Conservation (phyloP, 2,113 vertebrate genomes). For the Epinephelus cyanopodus region DNA sequence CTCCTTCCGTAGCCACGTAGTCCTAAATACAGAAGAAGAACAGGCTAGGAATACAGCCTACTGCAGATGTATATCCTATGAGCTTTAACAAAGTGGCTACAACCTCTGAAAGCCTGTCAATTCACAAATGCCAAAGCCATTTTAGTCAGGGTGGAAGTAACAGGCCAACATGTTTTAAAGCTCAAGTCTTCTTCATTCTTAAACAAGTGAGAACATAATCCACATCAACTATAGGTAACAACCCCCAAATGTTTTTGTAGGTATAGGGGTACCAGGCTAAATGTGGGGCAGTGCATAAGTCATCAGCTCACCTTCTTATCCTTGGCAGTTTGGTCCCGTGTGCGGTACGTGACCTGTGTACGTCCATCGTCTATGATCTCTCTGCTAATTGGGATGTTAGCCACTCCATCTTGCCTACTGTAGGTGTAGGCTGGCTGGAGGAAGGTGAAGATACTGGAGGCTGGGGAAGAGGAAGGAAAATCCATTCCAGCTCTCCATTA, state of each 20-base stretch:
- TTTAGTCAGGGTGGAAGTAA: neutral
- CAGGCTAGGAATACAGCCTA: neutral
- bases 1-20: conserved; percentile 89
- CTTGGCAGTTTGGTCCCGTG: conserved; percentile 91
- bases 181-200: neutral
- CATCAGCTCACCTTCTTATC: conserved; percentile 88
- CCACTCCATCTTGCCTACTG: conserved; percentile 89
- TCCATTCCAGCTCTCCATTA: neutral
- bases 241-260: neutral
- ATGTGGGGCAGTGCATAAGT: neutral
- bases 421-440: conserved; percentile 89
- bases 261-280: neutral
- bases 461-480: conserved; percentile 76
- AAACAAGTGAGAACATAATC: neutral
- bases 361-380: conserved; percentile 91
- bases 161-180: neutral
- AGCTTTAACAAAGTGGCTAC: neutral
- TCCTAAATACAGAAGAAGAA: conserved; percentile 83
- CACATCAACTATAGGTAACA: neutral
- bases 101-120: neutral
- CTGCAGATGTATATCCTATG: neutral
- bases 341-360: conserved; percentile 92
- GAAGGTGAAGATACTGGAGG: conserved; percentile 92
- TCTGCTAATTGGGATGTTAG: conserved; percentile 89
- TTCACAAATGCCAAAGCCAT: neutral